phyloP scores from a whole-genome alignment of 2,888 invertebrate species.

The Lydus trimaculatus region DNA sequence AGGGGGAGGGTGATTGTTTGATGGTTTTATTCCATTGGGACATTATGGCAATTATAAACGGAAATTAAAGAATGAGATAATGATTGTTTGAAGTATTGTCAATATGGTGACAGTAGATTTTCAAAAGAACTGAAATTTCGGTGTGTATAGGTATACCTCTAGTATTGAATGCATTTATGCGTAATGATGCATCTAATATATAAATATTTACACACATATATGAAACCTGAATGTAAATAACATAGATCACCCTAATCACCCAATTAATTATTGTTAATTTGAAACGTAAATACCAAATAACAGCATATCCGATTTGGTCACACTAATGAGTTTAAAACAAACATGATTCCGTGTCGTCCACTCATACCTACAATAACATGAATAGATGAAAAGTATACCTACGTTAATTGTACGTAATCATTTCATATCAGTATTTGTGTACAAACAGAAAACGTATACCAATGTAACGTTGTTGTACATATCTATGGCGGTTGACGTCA shows the following conservation, averaged over 20 bases:
- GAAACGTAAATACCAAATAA: constrained; percentile 59
- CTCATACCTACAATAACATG: constrained; percentile 45
- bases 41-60: neutral
- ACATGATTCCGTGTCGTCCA: constrained; percentile 42
- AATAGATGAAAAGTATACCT: constrained; percentile 49
- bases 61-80: constrained; percentile 4
- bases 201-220: constrained; percentile 37
- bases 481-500: constrained; percentile 45
- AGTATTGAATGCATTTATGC: constrained; percentile 29
- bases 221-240: constrained; percentile 12
- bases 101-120: neutral
- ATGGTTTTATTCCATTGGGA: constrained; percentile 1
- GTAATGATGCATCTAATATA: constrained; percentile 43
- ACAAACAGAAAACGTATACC: too few relatives aligned
- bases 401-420: constrained; percentile 54
- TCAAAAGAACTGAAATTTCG: neutral
- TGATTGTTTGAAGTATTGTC: neutral
- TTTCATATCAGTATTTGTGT: constrained; percentile 40
- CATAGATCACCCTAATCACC: constrained; percentile 58
- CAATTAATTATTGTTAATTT: constrained; percentile 61
- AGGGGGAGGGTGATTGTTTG: neutral
- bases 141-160: neutral
- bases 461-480: too few relatives aligned
- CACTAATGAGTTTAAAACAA: constrained; percentile 58
- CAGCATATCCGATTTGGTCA: constrained; percentile 57